phyloP scores from a whole-genome alignment of 2,113 vertebrate genomes.

The Zapus hudsonius region DNA sequence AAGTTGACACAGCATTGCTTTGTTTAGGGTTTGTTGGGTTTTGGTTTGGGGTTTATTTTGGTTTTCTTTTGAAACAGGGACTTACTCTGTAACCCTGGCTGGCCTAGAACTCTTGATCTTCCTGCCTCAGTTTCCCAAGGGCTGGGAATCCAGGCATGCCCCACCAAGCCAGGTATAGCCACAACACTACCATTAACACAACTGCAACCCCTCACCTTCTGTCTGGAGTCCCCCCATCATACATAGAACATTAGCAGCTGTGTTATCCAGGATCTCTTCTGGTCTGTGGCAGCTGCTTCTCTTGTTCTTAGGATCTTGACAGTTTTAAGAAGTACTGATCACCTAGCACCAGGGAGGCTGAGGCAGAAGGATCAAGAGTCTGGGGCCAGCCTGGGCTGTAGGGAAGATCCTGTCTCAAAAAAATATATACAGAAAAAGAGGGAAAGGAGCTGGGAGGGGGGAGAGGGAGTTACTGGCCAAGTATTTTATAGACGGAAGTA shows the following conservation, averaged over 20 bases:
- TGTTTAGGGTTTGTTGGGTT: background rate
- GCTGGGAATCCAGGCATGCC: background rate
- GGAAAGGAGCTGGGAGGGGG: too few species aligned
- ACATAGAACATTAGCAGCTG: background rate
- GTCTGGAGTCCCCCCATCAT: background rate
- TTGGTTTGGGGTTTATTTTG: background rate
- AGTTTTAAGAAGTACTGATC: background rate
- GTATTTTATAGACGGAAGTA: background rate
- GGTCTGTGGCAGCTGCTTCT: background rate
- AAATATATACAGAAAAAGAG: background rate
- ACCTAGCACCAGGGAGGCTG: background rate
- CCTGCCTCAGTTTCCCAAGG: background rate
- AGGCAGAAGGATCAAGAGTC: background rate
- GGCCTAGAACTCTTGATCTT: background rate
- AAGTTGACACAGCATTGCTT: background rate
- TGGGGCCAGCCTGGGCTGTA: background rate
- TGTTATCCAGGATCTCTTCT: background rate
- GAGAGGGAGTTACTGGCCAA: background rate
- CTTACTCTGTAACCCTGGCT: background rate
- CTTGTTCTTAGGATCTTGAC: background rate
- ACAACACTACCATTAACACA: background rate
- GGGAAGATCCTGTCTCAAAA: background rate
- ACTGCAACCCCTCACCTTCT: background rate
- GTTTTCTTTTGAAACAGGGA: background rate
- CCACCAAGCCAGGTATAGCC: background rate